Percentiles rank a stretch among this genome's conserved stretches.
These are phyloP conservation scores for Endotricha flammealis DNA, from an alignment of 2,888 invertebrate genomes.

Conservation along the genomic window DNA sequence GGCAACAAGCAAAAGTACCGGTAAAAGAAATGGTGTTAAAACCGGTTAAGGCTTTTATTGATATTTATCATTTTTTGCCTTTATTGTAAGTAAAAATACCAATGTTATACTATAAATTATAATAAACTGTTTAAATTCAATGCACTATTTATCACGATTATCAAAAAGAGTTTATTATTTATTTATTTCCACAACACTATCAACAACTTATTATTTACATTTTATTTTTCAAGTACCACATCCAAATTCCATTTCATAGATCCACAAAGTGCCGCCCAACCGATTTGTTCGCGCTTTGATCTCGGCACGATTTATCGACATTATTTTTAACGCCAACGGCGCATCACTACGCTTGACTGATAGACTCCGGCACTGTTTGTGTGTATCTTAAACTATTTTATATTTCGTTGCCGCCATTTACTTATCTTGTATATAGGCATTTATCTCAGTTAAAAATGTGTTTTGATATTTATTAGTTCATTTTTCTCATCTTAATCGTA, in stretches of 20 bases:
- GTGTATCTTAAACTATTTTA: constrained; percentile 1
- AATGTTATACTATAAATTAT: too few relatives aligned
- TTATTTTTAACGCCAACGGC: constrained; percentile 73
- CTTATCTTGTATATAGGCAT: constrained; percentile 1
- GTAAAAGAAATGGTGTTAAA: too few relatives aligned
- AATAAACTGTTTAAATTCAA: too few relatives aligned
- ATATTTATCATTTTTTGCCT: too few relatives aligned
- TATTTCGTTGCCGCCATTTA: not conserved
- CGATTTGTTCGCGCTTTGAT: constrained; percentile 77
- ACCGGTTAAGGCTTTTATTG: too few relatives aligned
- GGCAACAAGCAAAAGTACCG: too few relatives aligned
- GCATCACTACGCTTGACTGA: constrained; percentile 67
- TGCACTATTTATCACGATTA: too few relatives aligned
- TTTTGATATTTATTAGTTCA: not conserved
- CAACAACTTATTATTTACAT: not conserved
- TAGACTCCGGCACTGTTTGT: constrained; percentile 38
- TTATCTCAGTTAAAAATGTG: constrained; percentile 1
- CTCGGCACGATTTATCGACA: constrained; percentile 74
- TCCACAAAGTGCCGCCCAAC: constrained; percentile 40
- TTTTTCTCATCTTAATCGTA: too few relatives aligned
- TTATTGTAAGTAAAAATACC: too few relatives aligned
- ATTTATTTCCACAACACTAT: too few relatives aligned
- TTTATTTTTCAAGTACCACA: constrained; percentile 22
- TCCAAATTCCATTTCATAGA: constrained; percentile 29
- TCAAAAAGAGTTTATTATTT: too few relatives aligned